A percentile compares a stretch with the other conserved stretches of the same genome.
These are phyloP conservation scores for Miniopterus natalensis DNA, from an alignment of 2,113 vertebrate genomes.

Conservation along the genomic window DNA sequence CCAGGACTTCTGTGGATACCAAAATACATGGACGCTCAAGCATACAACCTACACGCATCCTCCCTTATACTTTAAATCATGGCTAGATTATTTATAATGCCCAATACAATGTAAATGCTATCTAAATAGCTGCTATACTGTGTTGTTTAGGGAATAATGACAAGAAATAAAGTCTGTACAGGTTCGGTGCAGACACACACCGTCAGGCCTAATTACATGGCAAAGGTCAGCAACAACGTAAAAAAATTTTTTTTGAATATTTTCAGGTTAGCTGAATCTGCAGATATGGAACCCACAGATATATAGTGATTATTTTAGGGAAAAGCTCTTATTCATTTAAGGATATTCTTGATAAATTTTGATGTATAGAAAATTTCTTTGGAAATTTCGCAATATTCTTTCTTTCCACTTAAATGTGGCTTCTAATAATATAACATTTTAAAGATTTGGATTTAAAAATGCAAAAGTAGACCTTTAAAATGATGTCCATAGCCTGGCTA, in stretches of 20 bases:
- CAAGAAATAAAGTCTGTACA: neutral
- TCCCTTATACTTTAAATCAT: neutral
- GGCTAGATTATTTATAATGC: neutral
- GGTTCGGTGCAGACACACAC: neutral
- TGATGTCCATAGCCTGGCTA: neutral
- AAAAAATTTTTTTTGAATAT: neutral
- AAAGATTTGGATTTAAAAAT: constrained; percentile 28
- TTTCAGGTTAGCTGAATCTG: neutral
- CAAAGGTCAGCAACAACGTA: neutral
- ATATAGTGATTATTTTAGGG: neutral
- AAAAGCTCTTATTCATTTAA: neutral
- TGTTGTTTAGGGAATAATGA: neutral
- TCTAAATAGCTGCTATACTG: neutral
- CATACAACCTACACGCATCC: neutral
- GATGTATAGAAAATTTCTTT: neutral
- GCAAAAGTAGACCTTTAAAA: neutral
- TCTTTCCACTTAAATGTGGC: neutral
- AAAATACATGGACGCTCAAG: no score
- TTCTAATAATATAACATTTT: neutral
- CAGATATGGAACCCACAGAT: neutral
- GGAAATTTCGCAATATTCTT: neutral
- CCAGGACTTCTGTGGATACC: no score
- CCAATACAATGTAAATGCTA: no score
- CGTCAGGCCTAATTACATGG: neutral
- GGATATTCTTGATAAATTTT: neutral